Percentiles rank a stretch among this genome's conserved stretches.
Evolutionary conservation across 2,888 invertebrate genomes (phyloP).

Genomic region (Dendrolimus pini): DNA sequence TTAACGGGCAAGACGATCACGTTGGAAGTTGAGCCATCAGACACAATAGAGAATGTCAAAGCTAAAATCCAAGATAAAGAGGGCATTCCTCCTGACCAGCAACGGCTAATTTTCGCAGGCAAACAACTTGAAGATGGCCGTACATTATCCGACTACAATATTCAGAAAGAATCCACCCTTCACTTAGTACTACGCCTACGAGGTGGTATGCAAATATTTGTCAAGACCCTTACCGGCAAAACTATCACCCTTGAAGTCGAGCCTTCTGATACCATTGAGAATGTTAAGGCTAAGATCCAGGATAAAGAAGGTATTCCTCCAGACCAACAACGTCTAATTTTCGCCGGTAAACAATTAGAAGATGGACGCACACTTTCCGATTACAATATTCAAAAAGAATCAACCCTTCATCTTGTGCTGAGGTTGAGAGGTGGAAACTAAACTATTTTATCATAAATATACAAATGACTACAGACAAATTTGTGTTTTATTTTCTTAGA

Average conservation of each 20-base stretch:
- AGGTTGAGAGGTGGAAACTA: constrained; percentile 20
- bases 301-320: constrained; percentile 26
- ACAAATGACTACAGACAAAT: no score
- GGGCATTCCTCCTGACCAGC: constrained; percentile 43
- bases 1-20: constrained; percentile 76
- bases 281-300: constrained; percentile 76
- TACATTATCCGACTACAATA: constrained; percentile 52
- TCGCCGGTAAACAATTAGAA: constrained; percentile 81
- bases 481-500: no score
- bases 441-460: constrained; percentile 1
- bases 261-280: constrained; percentile 77
- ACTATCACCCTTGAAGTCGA: constrained; percentile 60
- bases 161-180: constrained; percentile 4
- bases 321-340: constrained; percentile 76
- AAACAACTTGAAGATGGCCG: constrained; percentile 81
- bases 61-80: constrained; percentile 64
- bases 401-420: constrained; percentile 9
- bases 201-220: constrained; percentile 1
- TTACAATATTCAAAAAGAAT: constrained; percentile 24
- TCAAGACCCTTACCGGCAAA: neutral
- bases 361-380: constrained; percentile 75
- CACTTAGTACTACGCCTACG: constrained; percentile 5
- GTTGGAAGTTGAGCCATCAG: constrained; percentile 73
- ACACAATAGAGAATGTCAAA: constrained; percentile 79
- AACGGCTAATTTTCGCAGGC: constrained; percentile 79